A percentile compares a stretch with the other conserved stretches of the same genome.
phyloP scores from a whole-genome alignment of 1,140 invertebrate species.

The Heterodera schachtii region DNA sequence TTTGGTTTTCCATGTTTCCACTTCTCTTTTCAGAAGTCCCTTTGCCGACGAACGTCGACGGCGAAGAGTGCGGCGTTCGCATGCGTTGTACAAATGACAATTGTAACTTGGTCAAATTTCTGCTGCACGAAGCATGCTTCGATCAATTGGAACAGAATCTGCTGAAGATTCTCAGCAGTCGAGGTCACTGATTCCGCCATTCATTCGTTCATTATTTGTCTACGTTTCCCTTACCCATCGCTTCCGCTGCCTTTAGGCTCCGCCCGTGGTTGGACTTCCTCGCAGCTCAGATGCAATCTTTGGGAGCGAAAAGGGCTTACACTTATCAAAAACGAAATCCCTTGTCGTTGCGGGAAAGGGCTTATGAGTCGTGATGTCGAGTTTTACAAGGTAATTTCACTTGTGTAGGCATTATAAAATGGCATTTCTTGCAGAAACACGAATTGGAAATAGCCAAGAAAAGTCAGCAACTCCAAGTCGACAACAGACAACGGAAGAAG shows the following conservation, averaged over 20 bases:
- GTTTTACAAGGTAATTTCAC: conserved; percentile 22
- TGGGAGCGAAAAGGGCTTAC: conserved; percentile 27
- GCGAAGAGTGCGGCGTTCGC: conserved; percentile 8
- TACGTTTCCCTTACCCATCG: no score
- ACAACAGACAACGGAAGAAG: conserved; percentile 29
- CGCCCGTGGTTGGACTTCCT: conserved; percentile 23
- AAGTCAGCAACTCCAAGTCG: not conserved
- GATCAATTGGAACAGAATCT: conserved; percentile 30
- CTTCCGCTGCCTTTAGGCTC: conserved; percentile 27
- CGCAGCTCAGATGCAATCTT: conserved; percentile 24
- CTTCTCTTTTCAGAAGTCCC: conserved; percentile 2
- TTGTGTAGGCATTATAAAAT: not conserved
- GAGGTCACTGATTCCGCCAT: not conserved
- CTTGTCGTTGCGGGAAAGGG: conserved; percentile 20
- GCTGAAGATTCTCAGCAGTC: conserved; percentile 14
- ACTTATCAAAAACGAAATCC: conserved; percentile 15
- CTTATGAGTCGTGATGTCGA: conserved; percentile 32
- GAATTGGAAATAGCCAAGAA: conserved; percentile 1
- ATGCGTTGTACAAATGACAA: conserved; percentile 31
- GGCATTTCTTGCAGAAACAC: not conserved
- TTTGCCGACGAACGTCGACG: conserved; percentile 9
- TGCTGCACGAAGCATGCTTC: conserved; percentile 18
- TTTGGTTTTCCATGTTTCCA: not conserved
- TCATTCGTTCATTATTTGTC: not conserved
- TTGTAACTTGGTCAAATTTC: conserved; percentile 16